Evolutionary conservation across 2,888 invertebrate genomes (phyloP), one percentile per base, ranked within the genome.

Genomic region (Rhorus exstirpatorius): DNA sequence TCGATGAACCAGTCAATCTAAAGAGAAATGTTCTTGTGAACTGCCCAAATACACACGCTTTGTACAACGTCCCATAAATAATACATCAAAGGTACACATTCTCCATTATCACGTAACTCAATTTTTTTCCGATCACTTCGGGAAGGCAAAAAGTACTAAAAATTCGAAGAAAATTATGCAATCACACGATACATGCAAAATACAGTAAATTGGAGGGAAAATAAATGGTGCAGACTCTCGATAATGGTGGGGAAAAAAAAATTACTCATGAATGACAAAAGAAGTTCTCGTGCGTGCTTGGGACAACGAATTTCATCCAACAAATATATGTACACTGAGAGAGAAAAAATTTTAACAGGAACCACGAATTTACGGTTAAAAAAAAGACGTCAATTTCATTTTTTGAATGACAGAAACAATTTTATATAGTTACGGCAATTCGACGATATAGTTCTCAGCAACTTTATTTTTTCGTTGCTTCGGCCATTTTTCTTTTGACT

Each of bases 31-130:
- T n/a, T n/a, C n/a, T n/a, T n/a, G n/a, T n/a, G n/a, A n/a, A n/a
- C n/a, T n/a, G n/a, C n/a, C n/a, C n/a, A n/a, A n/a, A n/a, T n/a
- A n/a, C n/a, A 31, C 31, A 31, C 12, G 67, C 65, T 76, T 67
- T 67, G 55, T 58, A 76, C 58, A 67, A 46, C 21, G 12, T 67
- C 31, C n/a, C 2, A 60, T 60, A 3, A 31, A 55, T 44, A n/a
- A 17, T 49, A 49, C 24, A 41, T 31, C n/a, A n/a, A n/a, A n/a
- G n/a, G n/a, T n/a, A n/a, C n/a, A n/a, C 46, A 14, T n/a, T 24
- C 58, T 63, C 24, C 67, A 67, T 67, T 35, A 49, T 67, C 67
- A 49, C 51, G 67, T 51, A 31, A 67, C 51, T 49, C 67, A 49
- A 12, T n/a, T 17, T 41, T 51, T 19, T 24, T 31, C 41, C 24